These are phyloP conservation scores for Mythimna ferrago DNA, from an alignment of 2,888 invertebrate genomes.

Conservation along the genomic window DNA sequence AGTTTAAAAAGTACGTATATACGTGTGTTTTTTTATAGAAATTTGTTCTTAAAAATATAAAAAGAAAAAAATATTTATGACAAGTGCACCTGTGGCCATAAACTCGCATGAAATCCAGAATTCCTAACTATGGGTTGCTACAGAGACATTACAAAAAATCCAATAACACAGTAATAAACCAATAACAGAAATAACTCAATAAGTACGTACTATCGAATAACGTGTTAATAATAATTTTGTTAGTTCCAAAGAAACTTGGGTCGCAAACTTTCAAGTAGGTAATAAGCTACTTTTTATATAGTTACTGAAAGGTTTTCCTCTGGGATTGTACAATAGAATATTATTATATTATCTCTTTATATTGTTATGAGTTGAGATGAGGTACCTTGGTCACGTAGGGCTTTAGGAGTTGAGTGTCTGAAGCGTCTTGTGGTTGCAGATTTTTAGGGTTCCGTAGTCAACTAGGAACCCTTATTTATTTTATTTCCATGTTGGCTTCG, in stretches of 20 bases:
- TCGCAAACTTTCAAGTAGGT: neutral
- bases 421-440: neutral
- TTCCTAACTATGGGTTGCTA: too few species aligned
- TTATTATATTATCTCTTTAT: constrained; percentile 42
- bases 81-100: too few species aligned
- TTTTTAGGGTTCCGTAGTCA: too few species aligned
- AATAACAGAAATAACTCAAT: constrained; percentile 3
- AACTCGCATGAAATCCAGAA: too few species aligned
- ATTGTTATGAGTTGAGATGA: constrained; percentile 31
- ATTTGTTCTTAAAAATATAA: too few species aligned
- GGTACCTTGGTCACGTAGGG: constrained; percentile 36
- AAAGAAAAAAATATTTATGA: too few species aligned
- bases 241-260: constrained; percentile 8
- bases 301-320: constrained; percentile 37
- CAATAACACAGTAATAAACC: neutral
- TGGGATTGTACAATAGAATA: constrained; percentile 43
- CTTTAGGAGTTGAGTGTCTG: constrained; percentile 17
- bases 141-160: neutral
- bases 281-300: constrained; percentile 38
- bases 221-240: neutral
- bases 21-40: too few species aligned
- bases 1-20: too few species aligned
- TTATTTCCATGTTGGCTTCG: too few species aligned
- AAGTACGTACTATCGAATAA: neutral
- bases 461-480: too few species aligned